phyloP scores from a whole-genome alignment of 2,888 invertebrate species.

The Idaea aversata region DNA sequence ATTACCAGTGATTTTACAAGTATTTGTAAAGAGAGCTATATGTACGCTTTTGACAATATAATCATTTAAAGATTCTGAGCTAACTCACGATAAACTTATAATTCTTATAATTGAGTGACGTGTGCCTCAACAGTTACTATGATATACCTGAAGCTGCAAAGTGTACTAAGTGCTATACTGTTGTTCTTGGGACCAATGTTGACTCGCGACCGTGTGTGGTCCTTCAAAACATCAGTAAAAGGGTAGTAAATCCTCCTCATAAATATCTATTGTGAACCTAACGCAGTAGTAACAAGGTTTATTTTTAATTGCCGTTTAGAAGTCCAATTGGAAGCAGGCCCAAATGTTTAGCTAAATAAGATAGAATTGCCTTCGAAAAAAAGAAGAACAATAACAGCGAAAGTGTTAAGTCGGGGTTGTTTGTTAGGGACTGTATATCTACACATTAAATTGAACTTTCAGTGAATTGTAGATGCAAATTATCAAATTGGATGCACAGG shows the following conservation, averaged over 20 bases:
- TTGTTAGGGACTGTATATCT: constrained; percentile 56
- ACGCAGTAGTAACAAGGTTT: constrained; percentile 27
- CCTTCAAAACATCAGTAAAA: constrained; percentile 36
- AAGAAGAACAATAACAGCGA: constrained; percentile 62
- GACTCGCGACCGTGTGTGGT: constrained; percentile 76
- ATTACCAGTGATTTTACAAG: background rate
- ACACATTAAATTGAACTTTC: constrained; percentile 53
- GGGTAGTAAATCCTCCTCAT: constrained; percentile 27
- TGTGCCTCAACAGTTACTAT: constrained; percentile 62
- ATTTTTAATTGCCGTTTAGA: constrained; percentile 27
- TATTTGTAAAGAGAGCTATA: background rate
- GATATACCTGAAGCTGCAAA: constrained; percentile 63
- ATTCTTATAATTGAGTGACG: constrained; percentile 38
- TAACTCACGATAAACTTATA: background rate
- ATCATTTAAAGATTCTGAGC: background rate
- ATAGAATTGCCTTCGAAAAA: constrained; percentile 62
- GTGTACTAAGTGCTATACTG: constrained; percentile 75
- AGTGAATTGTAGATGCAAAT: constrained; percentile 65
- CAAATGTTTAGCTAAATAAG: constrained; percentile 55
- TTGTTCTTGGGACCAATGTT: constrained; percentile 73
- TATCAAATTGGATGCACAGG: constrained; percentile 63
- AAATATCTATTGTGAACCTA: constrained; percentile 41
- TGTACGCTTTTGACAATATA: background rate
- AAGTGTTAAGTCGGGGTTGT: constrained; percentile 69
- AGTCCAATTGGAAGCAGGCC: constrained; percentile 26